These are phyloP conservation scores for Struthidea cinerea DNA, from an alignment of 2,113 vertebrate species.

Conservation along the genomic window DNA sequence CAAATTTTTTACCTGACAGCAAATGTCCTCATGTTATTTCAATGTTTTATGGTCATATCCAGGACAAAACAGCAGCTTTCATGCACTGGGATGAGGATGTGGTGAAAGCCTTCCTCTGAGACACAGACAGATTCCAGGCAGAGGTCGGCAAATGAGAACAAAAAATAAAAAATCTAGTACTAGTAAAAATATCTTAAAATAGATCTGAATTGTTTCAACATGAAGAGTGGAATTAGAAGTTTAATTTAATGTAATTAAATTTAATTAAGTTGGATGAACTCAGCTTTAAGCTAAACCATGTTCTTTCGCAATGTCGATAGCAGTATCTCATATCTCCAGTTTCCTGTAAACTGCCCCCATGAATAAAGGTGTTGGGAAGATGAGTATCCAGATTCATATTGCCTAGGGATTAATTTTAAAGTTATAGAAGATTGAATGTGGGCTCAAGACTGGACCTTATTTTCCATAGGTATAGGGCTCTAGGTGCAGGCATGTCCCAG, in stretches of 20 bases:
- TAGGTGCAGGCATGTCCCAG: fast-evolving
- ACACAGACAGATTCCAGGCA: background rate
- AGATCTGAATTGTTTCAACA: background rate
- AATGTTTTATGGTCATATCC: background rate
- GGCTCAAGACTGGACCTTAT: background rate
- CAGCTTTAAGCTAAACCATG: background rate
- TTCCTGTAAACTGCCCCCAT: fast-evolving
- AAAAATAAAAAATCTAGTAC: background rate
- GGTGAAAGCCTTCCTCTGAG: background rate
- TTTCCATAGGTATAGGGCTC: background rate
- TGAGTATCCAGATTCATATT: background rate
- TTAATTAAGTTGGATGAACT: background rate
- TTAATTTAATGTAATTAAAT: background rate
- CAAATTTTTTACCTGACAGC: background rate
- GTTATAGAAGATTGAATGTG: background rate
- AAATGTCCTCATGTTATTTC: background rate
- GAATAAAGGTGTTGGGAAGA: background rate
- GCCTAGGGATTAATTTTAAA: background rate
- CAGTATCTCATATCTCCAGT: background rate
- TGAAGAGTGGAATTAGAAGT: background rate
- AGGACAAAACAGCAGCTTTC: background rate
- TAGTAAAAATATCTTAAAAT: background rate
- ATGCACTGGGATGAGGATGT: fast-evolving
- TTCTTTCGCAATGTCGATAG: background rate
- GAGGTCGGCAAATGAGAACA: background rate